A percentile compares a stretch with the other conserved stretches of the same genome.
These are phyloP conservation scores for Sorex maritimensis DNA, from an alignment of 2,797 vertebrate species.

Conservation along the genomic window DNA sequence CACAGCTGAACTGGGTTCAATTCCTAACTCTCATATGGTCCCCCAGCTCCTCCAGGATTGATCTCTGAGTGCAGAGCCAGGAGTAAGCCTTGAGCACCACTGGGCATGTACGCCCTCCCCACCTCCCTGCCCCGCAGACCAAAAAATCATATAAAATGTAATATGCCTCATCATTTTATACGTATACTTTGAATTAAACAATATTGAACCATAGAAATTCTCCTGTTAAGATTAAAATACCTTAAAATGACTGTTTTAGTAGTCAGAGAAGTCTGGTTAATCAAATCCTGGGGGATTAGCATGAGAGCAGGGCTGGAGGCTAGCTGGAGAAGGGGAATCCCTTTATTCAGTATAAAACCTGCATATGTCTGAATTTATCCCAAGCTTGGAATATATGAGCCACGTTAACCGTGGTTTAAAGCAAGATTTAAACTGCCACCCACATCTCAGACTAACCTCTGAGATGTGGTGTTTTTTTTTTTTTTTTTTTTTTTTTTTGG, in stretches of 20 bases:
- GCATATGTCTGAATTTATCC: neutral
- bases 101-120: too few species aligned
- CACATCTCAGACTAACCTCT: neutral
- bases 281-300: neutral
- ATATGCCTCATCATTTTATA: neutral
- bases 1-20: too few species aligned
- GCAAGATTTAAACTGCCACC: neutral
- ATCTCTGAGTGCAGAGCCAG: too few species aligned
- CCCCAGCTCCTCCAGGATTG: too few species aligned
- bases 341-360: neutral
- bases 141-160: too few species aligned
- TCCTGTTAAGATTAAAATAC: neutral
- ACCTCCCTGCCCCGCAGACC: too few species aligned
- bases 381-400: neutral
- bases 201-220: neutral
- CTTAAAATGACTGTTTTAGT: conserved; percentile 51
- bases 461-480: neutral
- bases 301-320: neutral
- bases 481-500: neutral
- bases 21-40: too few species aligned
- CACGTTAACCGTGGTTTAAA: neutral
- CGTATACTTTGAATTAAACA: conserved; percentile 14
- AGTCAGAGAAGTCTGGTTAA: neutral
- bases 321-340: too few species aligned
- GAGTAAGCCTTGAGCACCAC: too few species aligned